Conservation (phyloP, 2,113 vertebrate genomes). For the Camelus dromedarius region DNA sequence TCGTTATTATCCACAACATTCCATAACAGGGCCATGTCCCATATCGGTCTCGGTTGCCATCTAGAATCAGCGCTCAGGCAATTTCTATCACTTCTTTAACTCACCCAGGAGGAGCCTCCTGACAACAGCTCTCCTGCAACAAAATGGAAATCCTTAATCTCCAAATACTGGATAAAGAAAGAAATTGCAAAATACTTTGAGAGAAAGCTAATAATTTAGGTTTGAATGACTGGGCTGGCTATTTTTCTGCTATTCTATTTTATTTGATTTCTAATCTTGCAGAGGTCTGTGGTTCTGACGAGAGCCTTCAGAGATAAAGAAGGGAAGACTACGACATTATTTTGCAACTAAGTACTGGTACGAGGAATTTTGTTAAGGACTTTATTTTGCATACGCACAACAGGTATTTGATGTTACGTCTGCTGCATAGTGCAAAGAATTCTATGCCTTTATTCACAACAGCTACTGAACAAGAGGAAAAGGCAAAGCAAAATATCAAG, state of each 20-base stretch:
- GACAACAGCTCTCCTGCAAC: neutral
- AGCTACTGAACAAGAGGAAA: slow-evolving; percentile 30
- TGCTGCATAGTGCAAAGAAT: neutral
- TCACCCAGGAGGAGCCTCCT: slow-evolving; percentile 41
- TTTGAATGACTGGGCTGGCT: neutral
- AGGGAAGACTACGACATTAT: neutral
- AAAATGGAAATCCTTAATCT: slow-evolving; percentile 66
- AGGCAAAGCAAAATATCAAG: neutral
- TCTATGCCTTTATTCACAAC: neutral
- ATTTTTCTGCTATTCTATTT: slow-evolving; percentile 54
- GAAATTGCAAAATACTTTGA: slow-evolving; percentile 44
- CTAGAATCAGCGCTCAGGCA: neutral
- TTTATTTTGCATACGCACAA: slow-evolving; percentile 43
- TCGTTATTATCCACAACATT: slow-evolving; percentile 63
- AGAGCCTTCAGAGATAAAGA: neutral
- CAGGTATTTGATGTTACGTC: neutral
- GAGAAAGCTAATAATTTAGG: slow-evolving; percentile 62
- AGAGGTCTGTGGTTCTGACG: neutral
- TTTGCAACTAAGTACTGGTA: neutral
- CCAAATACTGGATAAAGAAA: slow-evolving; percentile 54
- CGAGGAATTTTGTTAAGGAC: neutral
- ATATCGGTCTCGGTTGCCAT: fast-evolving
- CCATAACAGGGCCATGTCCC: slow-evolving; percentile 23
- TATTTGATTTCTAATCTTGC: slow-evolving; percentile 32
- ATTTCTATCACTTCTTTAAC: slow-evolving; percentile 32